A percentile compares a stretch with the other conserved stretches of the same genome.
Conservation (phyloP, 2,113 vertebrate species). For the Rhinolophus sinicus region DNA sequence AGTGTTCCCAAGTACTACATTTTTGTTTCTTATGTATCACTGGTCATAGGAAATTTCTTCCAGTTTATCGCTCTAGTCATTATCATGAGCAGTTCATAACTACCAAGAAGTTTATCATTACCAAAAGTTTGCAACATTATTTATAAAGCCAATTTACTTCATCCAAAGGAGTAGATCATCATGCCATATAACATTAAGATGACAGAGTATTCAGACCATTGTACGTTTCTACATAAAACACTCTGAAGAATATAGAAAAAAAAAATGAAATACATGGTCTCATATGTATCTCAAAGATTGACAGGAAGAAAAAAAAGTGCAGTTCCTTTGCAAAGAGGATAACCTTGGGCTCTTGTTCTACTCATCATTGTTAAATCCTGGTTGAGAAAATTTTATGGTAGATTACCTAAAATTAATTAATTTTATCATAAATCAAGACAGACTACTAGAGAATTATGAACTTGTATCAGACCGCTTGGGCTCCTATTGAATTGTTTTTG, state of each 20-base stretch:
- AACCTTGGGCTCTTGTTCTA: not conserved
- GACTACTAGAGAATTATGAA: not conserved
- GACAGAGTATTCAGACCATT: not conserved
- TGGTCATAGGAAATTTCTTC: not conserved
- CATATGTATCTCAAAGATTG: not conserved
- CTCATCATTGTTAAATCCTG: not conserved
- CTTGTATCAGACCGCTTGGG: not conserved
- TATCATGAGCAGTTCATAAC: not conserved
- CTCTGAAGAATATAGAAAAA: not conserved
- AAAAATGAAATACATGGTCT: not conserved
- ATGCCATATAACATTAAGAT: not conserved
- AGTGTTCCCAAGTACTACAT: not conserved
- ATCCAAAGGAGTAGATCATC: not conserved
- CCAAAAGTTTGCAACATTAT: not conserved
- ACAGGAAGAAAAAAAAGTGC: not conserved
- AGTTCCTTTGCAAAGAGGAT: not conserved
- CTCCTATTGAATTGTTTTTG: not conserved
- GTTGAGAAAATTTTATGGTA: slow-evolving; percentile 9
- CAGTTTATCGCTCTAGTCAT: not conserved
- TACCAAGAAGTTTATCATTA: not conserved
- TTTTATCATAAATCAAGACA: not conserved
- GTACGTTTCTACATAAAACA: not conserved
- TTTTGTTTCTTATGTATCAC: not conserved
- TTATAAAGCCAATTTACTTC: not conserved
- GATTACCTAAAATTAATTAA: not conserved